These are phyloP conservation scores for Heteractis magnifica DNA, from an alignment of 92 coral and sea anemone genomes.

Conservation along the genomic window DNA sequence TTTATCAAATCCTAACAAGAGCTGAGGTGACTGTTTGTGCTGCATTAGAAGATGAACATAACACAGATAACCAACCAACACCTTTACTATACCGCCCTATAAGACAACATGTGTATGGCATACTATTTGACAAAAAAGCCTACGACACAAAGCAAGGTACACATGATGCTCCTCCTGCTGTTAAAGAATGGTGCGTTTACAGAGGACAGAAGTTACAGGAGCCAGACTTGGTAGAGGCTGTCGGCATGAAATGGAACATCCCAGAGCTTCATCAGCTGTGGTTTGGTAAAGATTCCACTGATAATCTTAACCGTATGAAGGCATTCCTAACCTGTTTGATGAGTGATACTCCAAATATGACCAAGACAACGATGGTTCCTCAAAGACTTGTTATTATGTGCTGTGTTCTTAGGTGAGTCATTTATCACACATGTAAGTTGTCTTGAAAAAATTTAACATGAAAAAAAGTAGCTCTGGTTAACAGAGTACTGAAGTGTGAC, in stretches of 20 bases:
- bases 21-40: conserved; percentile 83
- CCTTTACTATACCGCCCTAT: conserved; percentile 85
- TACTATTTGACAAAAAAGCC: conserved; percentile 78
- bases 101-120: conserved; percentile 89
- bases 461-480: not conserved
- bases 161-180: conserved; percentile 71
- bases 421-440: not conserved
- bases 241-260: conserved; percentile 79
- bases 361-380: conserved; percentile 89
- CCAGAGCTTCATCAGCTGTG: conserved; percentile 85
- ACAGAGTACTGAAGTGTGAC: too few species aligned
- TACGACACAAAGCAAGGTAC: conserved; percentile 53
- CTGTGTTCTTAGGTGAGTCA: conserved; percentile 80
- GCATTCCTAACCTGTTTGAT: conserved; percentile 91
- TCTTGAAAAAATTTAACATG: not conserved
- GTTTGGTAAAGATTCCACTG: conserved; percentile 78
- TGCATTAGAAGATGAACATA: conserved; percentile 84
- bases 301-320: conserved; percentile 84
- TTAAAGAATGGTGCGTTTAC: conserved; percentile 96
- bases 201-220: conserved; percentile 77
- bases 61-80: conserved; percentile 68
- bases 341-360: conserved; percentile 93
- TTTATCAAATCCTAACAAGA: conserved; percentile 86
- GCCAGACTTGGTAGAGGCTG: conserved; percentile 85
- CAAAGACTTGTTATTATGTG: conserved; percentile 87